A percentile compares a stretch with the other conserved stretches of the same genome.
These are phyloP conservation scores for Amphiprion ocellaris DNA, from an alignment of 2,113 vertebrate species.

Conservation along the genomic window DNA sequence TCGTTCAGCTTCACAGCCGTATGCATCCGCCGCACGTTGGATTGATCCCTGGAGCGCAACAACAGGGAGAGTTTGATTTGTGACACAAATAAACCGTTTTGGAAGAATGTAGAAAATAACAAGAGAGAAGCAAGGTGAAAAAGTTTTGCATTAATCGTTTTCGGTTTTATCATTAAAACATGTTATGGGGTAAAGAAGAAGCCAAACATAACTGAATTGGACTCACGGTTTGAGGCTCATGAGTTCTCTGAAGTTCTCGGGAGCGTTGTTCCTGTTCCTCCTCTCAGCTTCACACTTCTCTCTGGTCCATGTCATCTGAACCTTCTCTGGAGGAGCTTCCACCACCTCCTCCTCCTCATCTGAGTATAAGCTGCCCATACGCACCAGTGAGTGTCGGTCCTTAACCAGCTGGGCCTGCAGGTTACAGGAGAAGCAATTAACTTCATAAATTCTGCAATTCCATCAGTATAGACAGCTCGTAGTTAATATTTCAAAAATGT, in stretches of 20 bases:
- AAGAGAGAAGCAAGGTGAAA: background rate
- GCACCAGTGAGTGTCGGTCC: slow-evolving; percentile 93
- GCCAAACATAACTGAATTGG: background rate
- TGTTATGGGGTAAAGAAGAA: background rate
- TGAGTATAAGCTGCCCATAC: slow-evolving; percentile 93
- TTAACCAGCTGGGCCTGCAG: slow-evolving; percentile 95
- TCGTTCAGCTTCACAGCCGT: slow-evolving; percentile 98
- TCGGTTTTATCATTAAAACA: no score
- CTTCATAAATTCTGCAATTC: background rate
- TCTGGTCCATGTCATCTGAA: slow-evolving; percentile 98
- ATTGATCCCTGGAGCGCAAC: slow-evolving; percentile 88
- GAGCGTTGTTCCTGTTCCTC: slow-evolving; percentile 85
- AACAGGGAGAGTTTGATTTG: slow-evolving; percentile 39
- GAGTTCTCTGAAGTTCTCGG: slow-evolving; percentile 94
- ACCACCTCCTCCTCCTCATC: slow-evolving; percentile 93
- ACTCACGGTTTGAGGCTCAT: slow-evolving; percentile 98
- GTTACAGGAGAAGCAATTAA: background rate
- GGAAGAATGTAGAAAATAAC: background rate
- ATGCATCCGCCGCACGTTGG: slow-evolving; percentile 97
- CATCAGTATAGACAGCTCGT: background rate
- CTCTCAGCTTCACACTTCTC: slow-evolving; percentile 91
- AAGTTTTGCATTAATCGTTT: background rate
- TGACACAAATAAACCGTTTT: background rate
- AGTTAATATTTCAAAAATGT: background rate
- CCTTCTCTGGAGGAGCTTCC: slow-evolving; percentile 88